A percentile compares a stretch with the other conserved stretches of the same genome.
phyloP scores from a whole-genome alignment of 1,140 invertebrate species.

The Drosophila nasuta region DNA sequence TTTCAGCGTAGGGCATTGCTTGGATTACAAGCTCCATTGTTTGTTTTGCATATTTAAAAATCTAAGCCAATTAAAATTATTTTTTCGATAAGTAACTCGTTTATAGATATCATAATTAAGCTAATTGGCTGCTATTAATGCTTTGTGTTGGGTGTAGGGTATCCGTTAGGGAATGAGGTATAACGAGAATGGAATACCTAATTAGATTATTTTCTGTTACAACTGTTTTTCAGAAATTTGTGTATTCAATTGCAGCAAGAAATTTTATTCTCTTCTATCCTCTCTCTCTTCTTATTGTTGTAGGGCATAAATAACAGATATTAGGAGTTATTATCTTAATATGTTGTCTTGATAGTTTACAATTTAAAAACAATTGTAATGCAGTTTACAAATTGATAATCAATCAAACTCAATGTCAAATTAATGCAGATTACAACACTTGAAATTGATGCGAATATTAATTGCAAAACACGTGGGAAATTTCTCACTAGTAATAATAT shows the following conservation, averaged over 20 bases:
- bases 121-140: neutral
- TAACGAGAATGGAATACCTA: neutral
- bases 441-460: neutral
- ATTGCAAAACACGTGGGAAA: neutral
- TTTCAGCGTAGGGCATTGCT: neutral
- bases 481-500: neutral
- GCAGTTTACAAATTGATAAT: neutral
- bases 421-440: neutral
- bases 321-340: neutral
- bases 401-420: neutral
- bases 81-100: neutral
- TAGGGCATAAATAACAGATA: too few relatives aligned
- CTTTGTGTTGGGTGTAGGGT: neutral
- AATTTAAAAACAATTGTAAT: neutral
- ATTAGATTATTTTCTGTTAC: neutral
- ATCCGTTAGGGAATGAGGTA: neutral
- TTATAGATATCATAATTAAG: neutral
- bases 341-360: neutral
- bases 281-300: too few relatives aligned
- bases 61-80: neutral
- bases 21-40: neutral
- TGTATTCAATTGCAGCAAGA: neutral
- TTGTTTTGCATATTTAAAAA: neutral
- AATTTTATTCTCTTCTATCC: neutral
- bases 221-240: neutral